Evolutionary conservation across 1,140 invertebrate species (phyloP).

Genomic region (Heliothis subflexa): DNA sequence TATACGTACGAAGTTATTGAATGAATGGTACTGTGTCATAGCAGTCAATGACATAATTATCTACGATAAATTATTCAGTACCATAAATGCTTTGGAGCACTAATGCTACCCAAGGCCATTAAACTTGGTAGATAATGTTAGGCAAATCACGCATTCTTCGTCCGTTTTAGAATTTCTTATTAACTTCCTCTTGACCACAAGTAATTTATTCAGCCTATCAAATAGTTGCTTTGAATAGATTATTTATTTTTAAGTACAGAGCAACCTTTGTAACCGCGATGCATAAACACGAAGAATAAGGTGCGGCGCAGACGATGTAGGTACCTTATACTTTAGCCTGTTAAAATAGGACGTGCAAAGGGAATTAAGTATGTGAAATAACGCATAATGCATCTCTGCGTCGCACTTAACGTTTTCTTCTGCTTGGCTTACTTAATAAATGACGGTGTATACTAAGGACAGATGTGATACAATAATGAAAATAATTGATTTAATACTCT

Average conservation of each 20-base stretch:
- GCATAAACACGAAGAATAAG: not conserved
- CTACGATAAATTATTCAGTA: constrained; percentile 19
- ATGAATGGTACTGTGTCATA: not conserved
- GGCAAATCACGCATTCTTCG: constrained; percentile 13
- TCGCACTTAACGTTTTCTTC: no score
- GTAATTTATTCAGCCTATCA: constrained; percentile 8
- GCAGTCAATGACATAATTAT: constrained; percentile 22
- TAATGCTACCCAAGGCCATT: not conserved
- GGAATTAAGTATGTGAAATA: no score
- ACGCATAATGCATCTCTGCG: no score
- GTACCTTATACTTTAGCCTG: no score
- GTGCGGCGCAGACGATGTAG: no score
- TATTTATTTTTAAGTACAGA: not conserved
- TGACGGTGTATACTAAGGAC: no score
- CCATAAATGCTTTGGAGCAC: constrained; percentile 5
- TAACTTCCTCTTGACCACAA: constrained; percentile 24
- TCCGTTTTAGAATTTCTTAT: constrained; percentile 27
- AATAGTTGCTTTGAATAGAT: not conserved
- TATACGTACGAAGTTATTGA: not conserved
- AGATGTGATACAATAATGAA: no score
- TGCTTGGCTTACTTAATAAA: no score
- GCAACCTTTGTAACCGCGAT: not conserved
- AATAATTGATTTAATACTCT: no score
- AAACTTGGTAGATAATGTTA: constrained; percentile 11
- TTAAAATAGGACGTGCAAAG: no score